Percentiles rank a stretch among this genome's conserved stretches.
These are phyloP conservation scores for Drosophila setosimentum DNA, from an alignment of 2,888 invertebrate species.

Conservation along the genomic window DNA sequence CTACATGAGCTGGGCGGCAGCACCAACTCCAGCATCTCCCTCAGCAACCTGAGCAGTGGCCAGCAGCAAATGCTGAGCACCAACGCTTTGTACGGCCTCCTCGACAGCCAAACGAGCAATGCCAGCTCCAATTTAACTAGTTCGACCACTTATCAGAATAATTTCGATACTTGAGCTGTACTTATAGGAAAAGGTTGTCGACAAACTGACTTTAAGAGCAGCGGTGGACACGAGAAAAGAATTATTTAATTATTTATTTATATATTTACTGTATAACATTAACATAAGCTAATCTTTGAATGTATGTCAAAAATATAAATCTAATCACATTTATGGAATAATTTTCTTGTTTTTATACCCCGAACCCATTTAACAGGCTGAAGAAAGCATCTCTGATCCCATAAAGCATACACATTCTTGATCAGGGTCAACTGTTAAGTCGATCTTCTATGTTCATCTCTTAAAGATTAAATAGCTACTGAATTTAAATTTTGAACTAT, in stretches of 20 bases:
- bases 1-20: slow-evolving; percentile 69
- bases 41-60: slow-evolving; percentile 41
- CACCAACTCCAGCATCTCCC: slow-evolving; percentile 52
- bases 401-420: too few relatives aligned
- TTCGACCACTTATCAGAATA: slow-evolving; percentile 45
- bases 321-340: not conserved
- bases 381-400: too few relatives aligned
- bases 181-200: not conserved
- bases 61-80: slow-evolving; percentile 46
- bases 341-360: not conserved
- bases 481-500: too few relatives aligned
- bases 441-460: too few relatives aligned
- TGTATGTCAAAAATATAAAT: not conserved
- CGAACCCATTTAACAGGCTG: not conserved
- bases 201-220: not conserved
- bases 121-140: slow-evolving; percentile 42
- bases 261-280: not conserved
- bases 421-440: too few relatives aligned
- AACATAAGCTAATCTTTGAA: not conserved
- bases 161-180: slow-evolving; percentile 26
- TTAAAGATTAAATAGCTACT: too few relatives aligned
- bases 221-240: not conserved
- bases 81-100: slow-evolving; percentile 56
- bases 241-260: not conserved
- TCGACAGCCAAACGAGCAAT: slow-evolving; percentile 56